These are phyloP conservation scores for Antennarius maculatus DNA, from an alignment of 2,797 vertebrate genomes.

Conservation along the genomic window DNA sequence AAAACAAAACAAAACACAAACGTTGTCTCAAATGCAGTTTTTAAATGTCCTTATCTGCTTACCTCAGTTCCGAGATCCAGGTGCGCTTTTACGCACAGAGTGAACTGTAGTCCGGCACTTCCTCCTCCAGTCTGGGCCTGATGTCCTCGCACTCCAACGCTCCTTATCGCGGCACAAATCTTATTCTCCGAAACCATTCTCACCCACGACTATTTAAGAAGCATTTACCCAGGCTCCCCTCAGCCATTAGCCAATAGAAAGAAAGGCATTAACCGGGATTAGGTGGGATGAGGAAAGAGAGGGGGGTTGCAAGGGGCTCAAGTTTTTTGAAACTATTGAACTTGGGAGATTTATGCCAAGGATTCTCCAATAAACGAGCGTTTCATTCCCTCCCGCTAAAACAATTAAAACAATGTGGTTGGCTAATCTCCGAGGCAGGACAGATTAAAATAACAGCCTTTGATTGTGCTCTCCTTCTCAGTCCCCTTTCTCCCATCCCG, in stretches of 20 bases:
- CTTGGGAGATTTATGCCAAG: slow-evolving; percentile 85
- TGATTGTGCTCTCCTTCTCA: slow-evolving; percentile 78
- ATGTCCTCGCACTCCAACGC: slow-evolving; percentile 37
- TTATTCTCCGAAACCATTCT: slow-evolving; percentile 72
- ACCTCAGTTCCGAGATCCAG: slow-evolving; percentile 52
- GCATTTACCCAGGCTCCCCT: slow-evolving; percentile 83
- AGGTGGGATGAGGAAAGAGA: slow-evolving; percentile 80
- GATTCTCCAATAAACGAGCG: slow-evolving; percentile 77
- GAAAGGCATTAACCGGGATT: slow-evolving; percentile 86
- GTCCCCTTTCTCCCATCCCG: slow-evolving; percentile 66
- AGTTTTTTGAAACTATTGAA: slow-evolving; percentile 88
- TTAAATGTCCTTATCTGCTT: slow-evolving; percentile 2
- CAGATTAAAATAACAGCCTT: slow-evolving; percentile 85
- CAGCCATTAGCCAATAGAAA: slow-evolving; percentile 86
- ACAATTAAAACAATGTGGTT: slow-evolving; percentile 87
- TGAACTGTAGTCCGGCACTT: slow-evolving; percentile 26
- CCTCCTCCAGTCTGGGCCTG: slow-evolving; percentile 29
- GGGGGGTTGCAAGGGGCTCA: slow-evolving; percentile 78
- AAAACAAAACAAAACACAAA: background rate
- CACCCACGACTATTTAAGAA: slow-evolving; percentile 84
- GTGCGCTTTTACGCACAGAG: slow-evolving; percentile 39
- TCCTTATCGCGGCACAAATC: slow-evolving; percentile 60
- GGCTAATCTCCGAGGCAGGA: slow-evolving; percentile 82
- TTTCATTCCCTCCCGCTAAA: slow-evolving; percentile 83
- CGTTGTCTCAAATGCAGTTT: no score